A percentile compares a stretch with the other conserved stretches of the same genome.
Conservation (phyloP, 2,888 invertebrate species). For the Slavum lentiscoides region DNA sequence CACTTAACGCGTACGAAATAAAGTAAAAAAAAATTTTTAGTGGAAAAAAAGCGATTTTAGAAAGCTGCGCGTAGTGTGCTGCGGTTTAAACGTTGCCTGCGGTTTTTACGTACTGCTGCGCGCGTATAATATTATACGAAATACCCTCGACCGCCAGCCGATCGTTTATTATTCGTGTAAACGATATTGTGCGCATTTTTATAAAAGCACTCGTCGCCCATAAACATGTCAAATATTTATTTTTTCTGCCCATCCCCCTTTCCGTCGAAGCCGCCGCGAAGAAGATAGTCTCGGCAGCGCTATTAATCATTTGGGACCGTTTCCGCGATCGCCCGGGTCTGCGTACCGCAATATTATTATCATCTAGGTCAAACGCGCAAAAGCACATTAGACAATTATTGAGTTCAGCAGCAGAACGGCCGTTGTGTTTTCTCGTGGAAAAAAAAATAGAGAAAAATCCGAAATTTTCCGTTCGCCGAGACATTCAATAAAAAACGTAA, state of each 20-base stretch:
- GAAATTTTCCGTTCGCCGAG: not conserved
- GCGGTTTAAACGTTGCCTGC: too few relatives aligned
- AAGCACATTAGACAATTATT: constrained; percentile 13
- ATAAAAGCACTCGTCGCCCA: constrained; percentile 9
- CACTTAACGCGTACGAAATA: too few relatives aligned
- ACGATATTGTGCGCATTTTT: not conserved
- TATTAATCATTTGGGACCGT: constrained; percentile 6
- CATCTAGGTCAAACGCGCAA: constrained; percentile 17
- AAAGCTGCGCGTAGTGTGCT: not conserved
- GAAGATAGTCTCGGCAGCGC: not conserved
- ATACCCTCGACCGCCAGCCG: not conserved
- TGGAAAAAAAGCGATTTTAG: not conserved
- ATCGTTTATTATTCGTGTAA: not conserved
- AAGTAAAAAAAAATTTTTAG: not conserved
- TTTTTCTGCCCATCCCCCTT: too few relatives aligned
- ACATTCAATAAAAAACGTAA: constrained; percentile 16
- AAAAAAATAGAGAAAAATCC: too few relatives aligned
- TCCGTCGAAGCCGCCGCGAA: too few relatives aligned
- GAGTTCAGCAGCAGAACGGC: constrained; percentile 7
- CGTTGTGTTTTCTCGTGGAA: constrained; percentile 7
- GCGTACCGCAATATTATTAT: not conserved
- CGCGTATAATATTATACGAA: not conserved
- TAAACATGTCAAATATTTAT: constrained; percentile 18
- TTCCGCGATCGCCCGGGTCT: not conserved
- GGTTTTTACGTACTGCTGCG: not conserved